phyloP scores from a whole-genome alignment of 2,888 invertebrate genomes.

The Macaria liturata region DNA sequence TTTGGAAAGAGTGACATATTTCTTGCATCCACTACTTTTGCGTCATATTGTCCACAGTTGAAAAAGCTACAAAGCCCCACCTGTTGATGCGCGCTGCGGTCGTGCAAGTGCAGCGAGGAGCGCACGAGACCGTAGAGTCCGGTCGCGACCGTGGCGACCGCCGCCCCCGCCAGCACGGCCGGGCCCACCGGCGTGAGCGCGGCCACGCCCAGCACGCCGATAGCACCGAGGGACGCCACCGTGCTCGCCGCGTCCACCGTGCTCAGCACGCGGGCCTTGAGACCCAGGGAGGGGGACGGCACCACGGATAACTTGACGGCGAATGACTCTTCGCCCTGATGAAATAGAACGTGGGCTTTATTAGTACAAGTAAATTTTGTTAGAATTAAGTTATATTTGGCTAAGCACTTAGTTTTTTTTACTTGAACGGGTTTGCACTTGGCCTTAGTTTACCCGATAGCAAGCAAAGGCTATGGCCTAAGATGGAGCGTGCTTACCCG shows the following conservation, averaged over 20 bases:
- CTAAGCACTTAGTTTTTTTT: no score
- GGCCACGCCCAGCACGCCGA: conserved; percentile 78
- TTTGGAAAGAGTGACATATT: no score
- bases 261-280: conserved; percentile 66
- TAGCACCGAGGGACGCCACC: conserved; percentile 68
- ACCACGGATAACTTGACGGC: conserved; percentile 67
- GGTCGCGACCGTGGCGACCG: conserved; percentile 69
- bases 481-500: no score
- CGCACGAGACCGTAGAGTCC: conserved; percentile 80
- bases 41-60: no score
- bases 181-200: conserved; percentile 78
- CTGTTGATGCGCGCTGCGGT: conserved; percentile 78
- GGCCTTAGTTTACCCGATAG: no score
- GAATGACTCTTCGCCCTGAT: conserved; percentile 61
- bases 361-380: no score
- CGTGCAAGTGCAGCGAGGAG: conserved; percentile 73
- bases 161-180: conserved; percentile 72
- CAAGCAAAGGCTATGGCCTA: no score
- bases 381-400: no score
- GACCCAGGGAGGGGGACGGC: conserved; percentile 66
- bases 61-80: conserved; percentile 43
- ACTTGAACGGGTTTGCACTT: no score
- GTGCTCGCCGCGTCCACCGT: conserved; percentile 70
- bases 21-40: no score
- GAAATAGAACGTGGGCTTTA: no score